These are phyloP conservation scores for Dascyllus trimaculatus DNA, from an alignment of 2,113 vertebrate genomes.

Conservation along the genomic window DNA sequence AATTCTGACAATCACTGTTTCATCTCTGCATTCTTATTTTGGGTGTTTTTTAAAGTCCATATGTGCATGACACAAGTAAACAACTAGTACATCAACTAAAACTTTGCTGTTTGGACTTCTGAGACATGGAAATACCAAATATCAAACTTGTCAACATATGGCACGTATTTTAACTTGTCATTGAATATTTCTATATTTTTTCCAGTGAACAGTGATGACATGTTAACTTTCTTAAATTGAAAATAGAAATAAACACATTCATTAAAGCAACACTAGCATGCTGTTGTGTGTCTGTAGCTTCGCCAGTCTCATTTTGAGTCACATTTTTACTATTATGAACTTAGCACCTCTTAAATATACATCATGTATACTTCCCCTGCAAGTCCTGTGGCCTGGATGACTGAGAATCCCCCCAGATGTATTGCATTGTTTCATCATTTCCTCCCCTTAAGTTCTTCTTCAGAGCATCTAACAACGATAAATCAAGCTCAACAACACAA, in stretches of 20 bases:
- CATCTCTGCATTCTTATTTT: no score
- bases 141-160: no score
- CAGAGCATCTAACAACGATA: slow-evolving; percentile 35
- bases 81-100: no score
- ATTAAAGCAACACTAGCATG: not conserved
- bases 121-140: no score
- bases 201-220: no score
- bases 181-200: no score
- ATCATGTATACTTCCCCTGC: not conserved
- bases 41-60: no score
- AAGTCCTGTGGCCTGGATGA: slow-evolving; percentile 13
- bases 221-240: no score
- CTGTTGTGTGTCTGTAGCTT: not conserved
- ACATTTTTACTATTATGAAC: slow-evolving; percentile 10
- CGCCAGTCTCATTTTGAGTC: not conserved
- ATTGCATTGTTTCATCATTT: slow-evolving; percentile 12
- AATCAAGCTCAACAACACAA: slow-evolving; percentile 33
- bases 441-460: slow-evolving; percentile 2
- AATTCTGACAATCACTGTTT: no score
- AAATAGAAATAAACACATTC: not conserved
- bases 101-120: no score
- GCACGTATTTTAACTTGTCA: no score
- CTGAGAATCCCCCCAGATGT: not conserved
- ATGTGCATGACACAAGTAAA: no score
- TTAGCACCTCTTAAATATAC: slow-evolving; percentile 40